Conservation (phyloP, 2,888 invertebrate species). For the Polymixis flavicincta region DNA sequence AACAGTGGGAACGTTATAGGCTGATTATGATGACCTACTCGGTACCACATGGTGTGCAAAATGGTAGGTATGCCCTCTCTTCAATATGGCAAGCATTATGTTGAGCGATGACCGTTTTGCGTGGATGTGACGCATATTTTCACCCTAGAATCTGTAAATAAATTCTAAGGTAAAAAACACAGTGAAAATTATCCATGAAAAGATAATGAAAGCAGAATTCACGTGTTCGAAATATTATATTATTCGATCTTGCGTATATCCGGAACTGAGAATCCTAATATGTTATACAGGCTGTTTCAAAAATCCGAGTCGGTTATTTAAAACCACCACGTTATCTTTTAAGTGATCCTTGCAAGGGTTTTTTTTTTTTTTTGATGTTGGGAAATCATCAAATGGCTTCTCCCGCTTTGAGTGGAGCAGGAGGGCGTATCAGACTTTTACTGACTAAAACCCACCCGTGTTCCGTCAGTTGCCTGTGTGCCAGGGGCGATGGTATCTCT, state of each 20-base stretch:
- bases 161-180: background rate
- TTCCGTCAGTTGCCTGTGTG: too few species aligned
- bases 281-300: background rate
- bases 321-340: too few species aligned
- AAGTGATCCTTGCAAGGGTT: too few species aligned
- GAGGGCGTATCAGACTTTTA: too few species aligned
- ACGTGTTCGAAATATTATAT: background rate
- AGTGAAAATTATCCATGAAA: conserved; percentile 9
- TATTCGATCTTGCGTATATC: background rate
- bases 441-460: too few species aligned
- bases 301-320: background rate
- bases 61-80: background rate
- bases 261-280: conserved; percentile 5
- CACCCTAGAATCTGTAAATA: background rate
- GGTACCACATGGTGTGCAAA: background rate
- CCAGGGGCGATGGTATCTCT: too few species aligned
- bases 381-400: too few species aligned
- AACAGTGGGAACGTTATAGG: too few species aligned
- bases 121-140: background rate
- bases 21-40: too few species aligned
- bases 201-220: background rate
- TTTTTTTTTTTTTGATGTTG: too few species aligned
- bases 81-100: background rate
- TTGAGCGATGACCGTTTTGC: background rate
- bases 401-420: too few species aligned